Base-by-base conservation (phyloP, 2,888 invertebrate species). In the Stenoptilia bipunctidactyla region DNA sequence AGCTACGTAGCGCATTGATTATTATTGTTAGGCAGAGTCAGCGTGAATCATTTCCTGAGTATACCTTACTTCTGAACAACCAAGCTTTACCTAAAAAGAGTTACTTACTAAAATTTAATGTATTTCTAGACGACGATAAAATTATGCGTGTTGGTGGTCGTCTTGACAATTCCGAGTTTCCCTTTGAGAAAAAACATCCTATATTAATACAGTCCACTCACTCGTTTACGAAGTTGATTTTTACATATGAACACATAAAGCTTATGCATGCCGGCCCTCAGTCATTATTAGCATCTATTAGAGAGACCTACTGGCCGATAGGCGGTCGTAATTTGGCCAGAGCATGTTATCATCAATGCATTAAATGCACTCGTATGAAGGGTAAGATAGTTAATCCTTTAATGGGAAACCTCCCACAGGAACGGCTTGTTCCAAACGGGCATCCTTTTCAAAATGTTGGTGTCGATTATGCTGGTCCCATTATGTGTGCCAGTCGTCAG, bases 181-280 rank as follows among this genome's bases (percentile, higher is more conserved):
- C 39, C 0, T 51, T 42, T 37, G 44, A 51, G 1, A 53, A 51
- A 37, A 55, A 52, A 27, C 52, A 53, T 15, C 54, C 52, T 4
- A 49, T 55, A 12, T 13, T 55, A 13, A 15, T 58, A 46, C 49
- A 54, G 41, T 52, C 53, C 39, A 50, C 46, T 39, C 55, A 58
- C 45, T 45, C 9, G 50, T n/a, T n/a, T n/a, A n/a, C n/a, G n/a
- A n/a, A n/a, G n/a, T n/a, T n/a, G n/a, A n/a, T n/a, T n/a, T n/a
- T 53, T 36, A n/a, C 41, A 8, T 42, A 9, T 25, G 47, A 50
- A 34, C 52, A 54, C 25, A 43, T 38, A 41, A 27, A 15, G 9
- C 36, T 49, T 13, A 36, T 52, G 40, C 55, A 54, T 34, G 51
- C 51, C 1, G 51, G 48, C 3, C 48, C 52, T 13, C 50, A 55